Percentiles rank a stretch among this genome's conserved stretches.
Conservation (phyloP, 1,140 invertebrate species). For the Luehdorfia chinensis region DNA sequence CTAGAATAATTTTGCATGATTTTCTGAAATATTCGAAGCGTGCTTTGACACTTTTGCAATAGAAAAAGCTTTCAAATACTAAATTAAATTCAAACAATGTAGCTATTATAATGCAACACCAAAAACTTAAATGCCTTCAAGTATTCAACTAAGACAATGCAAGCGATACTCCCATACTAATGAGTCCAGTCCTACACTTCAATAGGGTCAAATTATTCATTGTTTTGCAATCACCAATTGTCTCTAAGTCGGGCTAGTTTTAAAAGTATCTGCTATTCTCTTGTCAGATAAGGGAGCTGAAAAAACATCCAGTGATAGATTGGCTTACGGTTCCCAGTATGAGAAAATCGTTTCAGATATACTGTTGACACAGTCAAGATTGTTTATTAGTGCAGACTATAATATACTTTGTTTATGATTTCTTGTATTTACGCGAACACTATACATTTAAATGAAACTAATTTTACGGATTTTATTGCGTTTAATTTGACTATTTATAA, state of each 20-base stretch:
- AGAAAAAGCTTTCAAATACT: too few relatives aligned
- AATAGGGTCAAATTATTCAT: slow-evolving; percentile 12
- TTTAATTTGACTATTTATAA: too few relatives aligned
- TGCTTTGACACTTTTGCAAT: too few relatives aligned
- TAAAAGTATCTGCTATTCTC: slow-evolving; percentile 19
- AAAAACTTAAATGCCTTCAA: slow-evolving; percentile 8
- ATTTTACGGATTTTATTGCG: too few relatives aligned
- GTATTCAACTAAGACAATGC: slow-evolving; percentile 11
- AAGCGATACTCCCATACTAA: slow-evolving; percentile 14
- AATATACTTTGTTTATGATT: too few relatives aligned
- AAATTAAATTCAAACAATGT: slow-evolving; percentile 6
- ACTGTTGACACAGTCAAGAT: too few relatives aligned
- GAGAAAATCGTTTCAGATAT: not conserved
- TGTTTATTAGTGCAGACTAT: too few relatives aligned
- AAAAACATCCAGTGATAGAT: slow-evolving; percentile 15
- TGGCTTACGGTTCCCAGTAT: slow-evolving; percentile 3
- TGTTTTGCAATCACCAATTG: slow-evolving; percentile 17
- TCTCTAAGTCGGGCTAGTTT: slow-evolving; percentile 15
- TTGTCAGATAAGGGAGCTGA: slow-evolving; percentile 18
- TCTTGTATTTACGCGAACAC: too few relatives aligned
- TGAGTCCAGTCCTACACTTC: slow-evolving; percentile 12
- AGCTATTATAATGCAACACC: slow-evolving; percentile 9
- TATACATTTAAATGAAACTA: too few relatives aligned
- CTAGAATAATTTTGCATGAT: too few relatives aligned
- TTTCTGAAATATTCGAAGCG: too few relatives aligned